Conservation (phyloP, 2,888 invertebrate species). For the Osmoderma eremita region DNA sequence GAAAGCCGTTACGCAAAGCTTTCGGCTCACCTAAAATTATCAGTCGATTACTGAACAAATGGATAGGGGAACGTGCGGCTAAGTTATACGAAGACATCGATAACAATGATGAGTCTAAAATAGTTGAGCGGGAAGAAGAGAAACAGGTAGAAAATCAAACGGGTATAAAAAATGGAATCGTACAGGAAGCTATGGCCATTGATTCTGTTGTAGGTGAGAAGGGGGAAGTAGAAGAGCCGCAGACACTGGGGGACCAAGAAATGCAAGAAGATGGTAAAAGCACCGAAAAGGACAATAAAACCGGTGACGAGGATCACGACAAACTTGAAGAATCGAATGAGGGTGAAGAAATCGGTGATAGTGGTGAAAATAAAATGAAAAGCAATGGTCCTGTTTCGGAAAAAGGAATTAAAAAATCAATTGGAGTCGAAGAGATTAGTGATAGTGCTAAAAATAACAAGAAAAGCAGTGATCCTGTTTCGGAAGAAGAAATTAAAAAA, state of each 20-base stretch:
- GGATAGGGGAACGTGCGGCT: constrained; percentile 21
- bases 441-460: too few relatives aligned
- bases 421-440: too few relatives aligned
- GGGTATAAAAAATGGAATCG: too few relatives aligned
- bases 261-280: background rate
- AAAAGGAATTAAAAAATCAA: too few relatives aligned
- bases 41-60: constrained; percentile 24
- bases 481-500: too few relatives aligned
- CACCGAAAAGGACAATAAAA: background rate
- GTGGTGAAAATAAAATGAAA: too few relatives aligned
- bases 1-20: background rate
- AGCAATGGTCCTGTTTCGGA: too few relatives aligned
- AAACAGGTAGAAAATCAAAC: background rate
- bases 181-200: background rate
- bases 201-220: background rate
- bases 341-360: too few relatives aligned
- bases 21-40: background rate
- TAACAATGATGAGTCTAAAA: background rate
- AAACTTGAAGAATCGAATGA: too few relatives aligned
- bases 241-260: background rate
- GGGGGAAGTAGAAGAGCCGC: background rate
- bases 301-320: background rate
- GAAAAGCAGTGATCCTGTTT: too few relatives aligned
- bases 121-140: constrained; percentile 4
- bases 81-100: background rate